Evolutionary conservation across 1,140 invertebrate genomes (phyloP).

Genomic region (Chionoecetes opilio): DNA sequence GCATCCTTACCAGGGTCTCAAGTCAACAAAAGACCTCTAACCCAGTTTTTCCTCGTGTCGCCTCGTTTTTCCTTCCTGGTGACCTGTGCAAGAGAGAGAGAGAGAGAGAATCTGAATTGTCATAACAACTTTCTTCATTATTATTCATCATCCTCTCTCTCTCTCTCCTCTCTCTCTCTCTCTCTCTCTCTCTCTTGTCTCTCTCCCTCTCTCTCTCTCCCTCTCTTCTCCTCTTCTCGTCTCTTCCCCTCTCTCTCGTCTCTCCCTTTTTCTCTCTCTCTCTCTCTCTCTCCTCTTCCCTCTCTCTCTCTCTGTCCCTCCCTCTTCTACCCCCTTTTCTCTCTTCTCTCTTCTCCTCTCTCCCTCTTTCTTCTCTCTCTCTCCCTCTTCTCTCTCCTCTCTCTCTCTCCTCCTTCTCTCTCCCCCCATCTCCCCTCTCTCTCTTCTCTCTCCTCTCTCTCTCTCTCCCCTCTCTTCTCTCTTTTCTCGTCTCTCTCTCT

Average conservation of each 20-base stretch:
- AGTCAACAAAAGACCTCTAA: background rate
- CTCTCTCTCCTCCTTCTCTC: background rate
- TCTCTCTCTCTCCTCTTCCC: no score
- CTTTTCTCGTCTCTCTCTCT: no score
- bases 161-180: background rate
- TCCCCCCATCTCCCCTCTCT: background rate
- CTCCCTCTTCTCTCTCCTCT: background rate
- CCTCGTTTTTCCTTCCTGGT: conserved; percentile 15
- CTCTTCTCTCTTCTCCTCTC: background rate
- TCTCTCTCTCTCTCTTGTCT: background rate
- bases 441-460: background rate
- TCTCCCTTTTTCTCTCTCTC: no score
- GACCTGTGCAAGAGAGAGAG: background rate
- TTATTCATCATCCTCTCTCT: background rate
- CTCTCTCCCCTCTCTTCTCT: no score
- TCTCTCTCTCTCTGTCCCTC: no score
- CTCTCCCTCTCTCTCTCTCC: background rate
- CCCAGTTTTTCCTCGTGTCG: background rate
- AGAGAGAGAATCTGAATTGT: background rate
- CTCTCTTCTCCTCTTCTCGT: background rate
- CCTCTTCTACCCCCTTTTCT: no score
- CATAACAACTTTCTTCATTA: background rate
- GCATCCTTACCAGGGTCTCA: background rate
- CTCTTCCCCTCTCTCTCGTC: background rate
- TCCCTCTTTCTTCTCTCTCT: background rate